Evolutionary conservation across 2,888 invertebrate genomes (phyloP).

Genomic region (Pristionchus mayeri): DNA sequence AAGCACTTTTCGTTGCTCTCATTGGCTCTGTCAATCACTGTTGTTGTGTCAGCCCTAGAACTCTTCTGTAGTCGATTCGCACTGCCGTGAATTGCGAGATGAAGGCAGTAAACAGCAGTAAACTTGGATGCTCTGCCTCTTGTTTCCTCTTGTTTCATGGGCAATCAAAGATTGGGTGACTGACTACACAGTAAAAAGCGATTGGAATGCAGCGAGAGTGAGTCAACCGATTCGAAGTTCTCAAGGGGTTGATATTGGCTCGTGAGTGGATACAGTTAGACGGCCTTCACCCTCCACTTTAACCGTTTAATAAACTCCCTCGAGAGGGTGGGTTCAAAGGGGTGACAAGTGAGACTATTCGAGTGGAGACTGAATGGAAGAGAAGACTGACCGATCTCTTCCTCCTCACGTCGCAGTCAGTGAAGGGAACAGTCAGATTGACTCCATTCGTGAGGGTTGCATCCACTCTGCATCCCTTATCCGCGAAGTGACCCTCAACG

Average conservation of each 20-base stretch:
- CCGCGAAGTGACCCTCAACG: constrained; percentile 56
- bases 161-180: constrained; percentile 35
- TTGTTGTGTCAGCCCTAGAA: too few species aligned
- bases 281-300: constrained; percentile 15
- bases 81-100: neutral
- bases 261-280: constrained; percentile 13
- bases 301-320: constrained; percentile 43
- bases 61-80: too few species aligned
- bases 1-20: too few species aligned
- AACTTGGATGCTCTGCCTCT: neutral
- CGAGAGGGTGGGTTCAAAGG: neutral
- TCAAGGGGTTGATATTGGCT: neutral
- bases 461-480: constrained; percentile 63
- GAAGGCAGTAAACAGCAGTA: constrained; percentile 21
- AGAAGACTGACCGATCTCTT: constrained; percentile 67
- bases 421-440: constrained; percentile 66
- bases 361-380: neutral
- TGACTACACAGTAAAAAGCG: constrained; percentile 28
- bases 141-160: constrained; percentile 30
- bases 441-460: constrained; percentile 64
- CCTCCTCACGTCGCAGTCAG: constrained; percentile 66
- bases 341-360: neutral
- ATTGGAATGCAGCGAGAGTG: constrained; percentile 31
- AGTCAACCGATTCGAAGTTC: constrained; percentile 24
- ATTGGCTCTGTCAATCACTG: too few species aligned